Conservation (phyloP, 2,797 vertebrate genomes). For the Hemitrygon akajei region DNA sequence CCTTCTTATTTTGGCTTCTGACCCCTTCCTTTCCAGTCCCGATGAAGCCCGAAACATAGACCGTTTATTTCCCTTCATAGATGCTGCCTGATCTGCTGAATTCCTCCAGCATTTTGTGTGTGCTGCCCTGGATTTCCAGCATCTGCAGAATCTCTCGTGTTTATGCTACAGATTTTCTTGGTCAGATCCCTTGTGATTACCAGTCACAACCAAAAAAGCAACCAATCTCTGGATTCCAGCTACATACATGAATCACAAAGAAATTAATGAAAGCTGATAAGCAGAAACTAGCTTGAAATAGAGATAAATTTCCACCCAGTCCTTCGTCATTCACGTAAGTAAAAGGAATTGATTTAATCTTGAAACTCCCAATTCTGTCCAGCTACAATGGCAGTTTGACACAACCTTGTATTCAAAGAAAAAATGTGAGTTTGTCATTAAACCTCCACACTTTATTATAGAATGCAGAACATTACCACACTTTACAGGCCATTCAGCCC, state of each 20-base stretch:
- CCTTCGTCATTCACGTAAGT: not conserved
- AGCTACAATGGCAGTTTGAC: not conserved
- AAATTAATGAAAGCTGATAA: not conserved
- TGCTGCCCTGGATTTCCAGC: no score
- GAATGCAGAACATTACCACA: no score
- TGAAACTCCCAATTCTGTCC: not conserved
- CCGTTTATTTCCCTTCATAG: no score
- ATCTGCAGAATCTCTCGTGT: no score
- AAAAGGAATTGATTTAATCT: not conserved
- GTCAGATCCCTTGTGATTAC: not conserved
- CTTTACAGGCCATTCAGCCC: no score
- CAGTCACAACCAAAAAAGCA: not conserved
- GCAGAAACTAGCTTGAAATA: not conserved
- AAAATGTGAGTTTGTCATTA: not conserved
- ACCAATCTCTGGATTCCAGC: not conserved
- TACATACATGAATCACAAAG: not conserved
- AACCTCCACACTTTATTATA: not conserved
- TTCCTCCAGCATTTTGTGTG: no score
- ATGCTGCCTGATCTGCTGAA: no score
- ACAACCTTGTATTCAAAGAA: not conserved
- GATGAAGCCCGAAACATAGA: no score
- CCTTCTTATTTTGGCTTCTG: no score
- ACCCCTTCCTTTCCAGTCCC: no score
- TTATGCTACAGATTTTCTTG: not conserved
- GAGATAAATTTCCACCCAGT: not conserved